These are phyloP conservation scores for Cottus gobio DNA, from an alignment of 2,113 vertebrate genomes.

Conservation along the genomic window DNA sequence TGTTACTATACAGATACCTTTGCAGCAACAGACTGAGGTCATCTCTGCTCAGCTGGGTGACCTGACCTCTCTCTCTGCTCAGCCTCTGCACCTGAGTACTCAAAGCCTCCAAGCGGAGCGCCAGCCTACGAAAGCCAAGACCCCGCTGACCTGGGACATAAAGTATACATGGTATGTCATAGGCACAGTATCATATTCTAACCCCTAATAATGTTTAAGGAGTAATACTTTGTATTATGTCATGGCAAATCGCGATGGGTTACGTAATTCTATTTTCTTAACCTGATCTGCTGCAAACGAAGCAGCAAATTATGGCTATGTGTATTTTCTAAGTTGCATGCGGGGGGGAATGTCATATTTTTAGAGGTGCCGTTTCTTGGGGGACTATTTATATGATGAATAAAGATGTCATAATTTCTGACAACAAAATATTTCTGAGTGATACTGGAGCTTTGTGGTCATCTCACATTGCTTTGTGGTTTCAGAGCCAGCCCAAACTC, in stretches of 20 bases:
- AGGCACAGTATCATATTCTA: neutral
- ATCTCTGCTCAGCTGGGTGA: conserved; percentile 43
- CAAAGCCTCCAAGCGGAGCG: conserved; percentile 75
- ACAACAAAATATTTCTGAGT: conserved; percentile 20
- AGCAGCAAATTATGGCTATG: conserved; percentile 10
- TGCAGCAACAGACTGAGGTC: conserved; percentile 68
- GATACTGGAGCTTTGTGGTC: conserved; percentile 25
- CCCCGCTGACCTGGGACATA: conserved; percentile 57
- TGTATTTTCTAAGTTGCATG: conserved; percentile 35
- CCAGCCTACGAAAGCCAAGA: conserved; percentile 60
- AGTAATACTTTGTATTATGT: neutral
- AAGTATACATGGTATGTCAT: neutral
- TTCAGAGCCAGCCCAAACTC: neutral
- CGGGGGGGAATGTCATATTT: conserved; percentile 11
- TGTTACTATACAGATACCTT: conserved; percentile 45
- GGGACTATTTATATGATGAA: conserved; percentile 22
- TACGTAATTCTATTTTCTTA: conserved; percentile 28
- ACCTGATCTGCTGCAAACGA: conserved; percentile 8
- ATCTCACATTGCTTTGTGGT: conserved; percentile 14
- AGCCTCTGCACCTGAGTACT: conserved; percentile 74
- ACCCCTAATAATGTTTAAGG: neutral
- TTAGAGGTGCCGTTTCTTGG: conserved; percentile 3
- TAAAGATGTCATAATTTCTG: conserved; percentile 33
- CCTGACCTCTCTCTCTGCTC: conserved; percentile 57
- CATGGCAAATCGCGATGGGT: neutral